Base-by-base conservation (phyloP, 1,140 invertebrate species). In the Aplysia californica region DNA sequence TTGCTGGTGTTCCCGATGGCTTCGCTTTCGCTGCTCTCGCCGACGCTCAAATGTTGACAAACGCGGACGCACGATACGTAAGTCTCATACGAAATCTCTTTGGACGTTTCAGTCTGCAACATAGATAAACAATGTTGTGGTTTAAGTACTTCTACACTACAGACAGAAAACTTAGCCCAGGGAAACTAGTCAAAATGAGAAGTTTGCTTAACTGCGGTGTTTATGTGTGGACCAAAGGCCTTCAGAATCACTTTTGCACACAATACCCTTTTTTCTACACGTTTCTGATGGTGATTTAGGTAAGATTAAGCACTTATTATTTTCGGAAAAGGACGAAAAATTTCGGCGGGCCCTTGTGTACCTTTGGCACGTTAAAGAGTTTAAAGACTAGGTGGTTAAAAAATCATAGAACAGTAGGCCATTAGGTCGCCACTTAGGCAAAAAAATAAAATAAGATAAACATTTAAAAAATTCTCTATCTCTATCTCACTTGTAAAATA, bases 21-120 rank as follows among this genome's bases (percentile, higher is more conserved):
- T 4, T 41, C 36, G 31, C 66, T 44, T 36, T 23, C 15, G 1
- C 21, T 38, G 23, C 26, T 20, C 36, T 15, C 26, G 4, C 29
- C 39, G 36, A 10, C 67, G 67, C n/a, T 3, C 38, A 44, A 38
- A 23, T 75, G 33, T 21, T 75, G 35, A 26, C 72, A 75, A 26
- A 75, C 38, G 3, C 41, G 35, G 18, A 75, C 50, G 66, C 72
- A 75, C 21, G 72, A 75, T 33, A 75, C 31, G 39, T 50, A 66
- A 2, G 72, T 65, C 39, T 75, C 61, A 26, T 50, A 65, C 1
- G 61, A 29, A 35, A 66, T 23, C 29, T 75, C 72, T 21, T 41
- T 33, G 0, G 58, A 31, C 1, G 56, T 36, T 31, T 65, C 72
- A 20, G 66, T 35, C 61, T 75, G 38, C 39, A 29, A 65, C 21